Base-by-base conservation (phyloP, 2,888 invertebrate genomes). In the Drosophila buzzatii region DNA sequence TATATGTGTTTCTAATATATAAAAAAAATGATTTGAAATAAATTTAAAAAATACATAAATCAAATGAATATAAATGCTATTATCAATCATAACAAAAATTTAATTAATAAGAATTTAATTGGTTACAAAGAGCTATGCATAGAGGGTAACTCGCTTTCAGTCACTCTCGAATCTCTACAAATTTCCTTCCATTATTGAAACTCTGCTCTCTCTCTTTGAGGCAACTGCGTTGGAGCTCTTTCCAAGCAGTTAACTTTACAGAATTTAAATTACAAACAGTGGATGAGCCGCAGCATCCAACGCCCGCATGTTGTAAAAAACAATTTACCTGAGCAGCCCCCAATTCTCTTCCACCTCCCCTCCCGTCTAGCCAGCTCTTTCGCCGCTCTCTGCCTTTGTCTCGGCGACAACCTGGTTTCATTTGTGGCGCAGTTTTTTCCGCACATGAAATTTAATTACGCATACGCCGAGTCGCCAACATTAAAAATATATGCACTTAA, bases 391-490 rank as follows among this genome's bases (percentile, higher is more conserved):
- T 12, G 12, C 18, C 23, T n/a, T 37, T 41, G 41, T 39, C 41
- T 39, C 45, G 47, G 62, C 67, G 70, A 53, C 78, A 81, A 66
- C 70, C 89, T 84, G 67, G 60, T 81, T 89, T 68, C 78, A 60
- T 83, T 82, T 69, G 79, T 60, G 69, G 42, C 20, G 41, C 14
- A 16, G 27, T 57, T 45, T 41, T 39, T 53, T 45, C 33, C 37
- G 27, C 56, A 64, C 56, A 57, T 78, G 65, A 76, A 89, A 90
- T 86, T 86, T 89, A 90, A 86, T 86, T 90, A 89, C 89, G 89
- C 76, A 81, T 81, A 76, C 85, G 86, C 76, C 69, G 42, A 47
- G 64, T 65, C 37, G 56, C 56, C 66, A 60, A 64, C 68, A 64
- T 64, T 58, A 79, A 67, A 63, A 64, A 57, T 33, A 67, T 51